Conservation (phyloP, 2,888 invertebrate genomes). For the Pecten maximus region DNA sequence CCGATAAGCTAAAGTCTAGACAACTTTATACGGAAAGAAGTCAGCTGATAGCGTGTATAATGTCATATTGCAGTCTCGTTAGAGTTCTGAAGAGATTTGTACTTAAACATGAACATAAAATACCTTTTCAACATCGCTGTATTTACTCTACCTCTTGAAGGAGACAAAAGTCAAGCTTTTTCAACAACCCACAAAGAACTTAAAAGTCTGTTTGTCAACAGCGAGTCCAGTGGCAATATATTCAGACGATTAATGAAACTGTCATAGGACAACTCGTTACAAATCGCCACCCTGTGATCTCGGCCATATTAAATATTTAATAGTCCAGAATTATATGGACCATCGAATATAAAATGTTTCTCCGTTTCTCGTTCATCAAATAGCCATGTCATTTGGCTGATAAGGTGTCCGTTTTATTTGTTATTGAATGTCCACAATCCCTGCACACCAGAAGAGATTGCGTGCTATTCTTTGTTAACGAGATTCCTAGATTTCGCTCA, state of each 20-base stretch:
- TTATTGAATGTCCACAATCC: background rate
- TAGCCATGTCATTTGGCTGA: background rate
- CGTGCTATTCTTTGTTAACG: background rate
- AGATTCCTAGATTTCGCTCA: background rate
- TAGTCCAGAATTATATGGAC: background rate
- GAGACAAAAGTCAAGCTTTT: background rate
- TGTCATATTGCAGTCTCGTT: background rate
- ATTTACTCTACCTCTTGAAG: background rate
- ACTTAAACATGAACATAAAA: slow-evolving; percentile 7
- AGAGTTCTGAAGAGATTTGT: background rate
- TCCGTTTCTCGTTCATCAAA: background rate
- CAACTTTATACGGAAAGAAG: no score
- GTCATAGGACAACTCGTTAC: background rate
- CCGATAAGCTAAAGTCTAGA: no score
- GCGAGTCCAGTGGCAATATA: background rate
- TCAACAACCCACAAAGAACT: background rate
- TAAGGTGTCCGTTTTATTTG: background rate
- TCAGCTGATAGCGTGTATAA: background rate
- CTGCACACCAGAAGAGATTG: background rate
- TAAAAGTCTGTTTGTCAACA: background rate
- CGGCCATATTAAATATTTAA: background rate
- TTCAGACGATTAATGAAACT: background rate
- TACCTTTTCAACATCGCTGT: background rate
- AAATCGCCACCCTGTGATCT: background rate
- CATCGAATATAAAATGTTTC: background rate